Evolutionary conservation across 2,888 invertebrate genomes (phyloP), one percentile per base, ranked within the genome.

Genomic region (Philhelius pedissequus): DNA sequence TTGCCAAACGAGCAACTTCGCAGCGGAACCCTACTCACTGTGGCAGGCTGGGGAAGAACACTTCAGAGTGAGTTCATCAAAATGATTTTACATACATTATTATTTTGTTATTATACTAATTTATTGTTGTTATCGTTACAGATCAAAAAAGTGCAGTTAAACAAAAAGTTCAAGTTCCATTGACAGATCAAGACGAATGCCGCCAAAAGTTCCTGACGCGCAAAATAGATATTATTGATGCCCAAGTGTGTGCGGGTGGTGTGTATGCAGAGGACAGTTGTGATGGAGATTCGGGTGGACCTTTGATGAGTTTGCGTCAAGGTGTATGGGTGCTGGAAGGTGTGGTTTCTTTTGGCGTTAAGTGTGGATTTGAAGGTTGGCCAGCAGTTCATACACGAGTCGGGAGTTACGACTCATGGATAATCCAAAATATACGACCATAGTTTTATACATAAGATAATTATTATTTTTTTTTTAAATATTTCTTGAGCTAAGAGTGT

Each of bases 251-350:
- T 87, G 95, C 95, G 6, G 96, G 96, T 2, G 95, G 96, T 0
- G 91, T 92, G 5, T 93, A 91, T 74, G 93, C 93, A 0, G 92
- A 94, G 87, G 96, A 96, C 88, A 94, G 96, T 0, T 96, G 96
- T 87, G 93, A 92, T 50, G 96, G 96, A 0, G 96, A 96, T 87
- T 96, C 96, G 0, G 96, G 96, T 3, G 96, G 96, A 3, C 96
- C 96, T 0, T 89, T 96, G 30, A 96, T 96, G 95, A 92, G 90
- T 64, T 88, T 88, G 25, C 91, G 88, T 9, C 91, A 90, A 27
- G 90, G 91, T n/a, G 91, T 92, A 11, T 94, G 94, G 94, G 93
- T 93, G 68, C 86, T 93, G 0, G 92, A 94, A 18, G 96, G 94
- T 0, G 91, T 96, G 0, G 94, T 95, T 0, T 95, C 95, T 1